These are phyloP conservation scores for Mionectes macconnelli DNA, from an alignment of 2,113 vertebrate species.

Conservation along the genomic window DNA sequence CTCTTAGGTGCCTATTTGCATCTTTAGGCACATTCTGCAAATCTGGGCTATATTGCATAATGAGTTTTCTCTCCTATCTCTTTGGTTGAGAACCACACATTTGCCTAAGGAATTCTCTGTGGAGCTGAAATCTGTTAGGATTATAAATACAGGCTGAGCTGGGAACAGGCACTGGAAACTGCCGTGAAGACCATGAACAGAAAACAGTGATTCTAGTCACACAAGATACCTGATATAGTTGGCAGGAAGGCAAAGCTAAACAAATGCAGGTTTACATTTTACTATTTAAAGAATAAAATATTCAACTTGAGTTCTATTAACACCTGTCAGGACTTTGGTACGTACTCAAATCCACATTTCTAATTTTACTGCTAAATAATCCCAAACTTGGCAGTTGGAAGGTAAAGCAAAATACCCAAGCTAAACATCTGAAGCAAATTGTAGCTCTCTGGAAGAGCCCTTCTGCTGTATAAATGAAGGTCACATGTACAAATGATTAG, in stretches of 20 bases:
- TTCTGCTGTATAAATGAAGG: constrained; percentile 61
- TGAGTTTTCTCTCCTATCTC: constrained; percentile 22
- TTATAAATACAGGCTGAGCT: constrained; percentile 35
- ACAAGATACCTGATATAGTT: constrained; percentile 57
- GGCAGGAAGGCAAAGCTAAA: constrained; percentile 60
- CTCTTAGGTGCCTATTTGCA: background rate
- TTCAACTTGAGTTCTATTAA: constrained; percentile 65
- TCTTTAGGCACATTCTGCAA: background rate
- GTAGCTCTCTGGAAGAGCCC: constrained; percentile 44
- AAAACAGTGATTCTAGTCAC: constrained; percentile 67
- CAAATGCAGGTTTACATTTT: constrained; percentile 64
- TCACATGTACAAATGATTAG: constrained; percentile 63
- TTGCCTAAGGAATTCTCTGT: constrained; percentile 16
- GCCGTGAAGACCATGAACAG: constrained; percentile 39
- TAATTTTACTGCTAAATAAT: constrained; percentile 68
- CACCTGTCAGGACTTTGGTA: constrained; percentile 60
- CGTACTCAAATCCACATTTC: constrained; percentile 58
- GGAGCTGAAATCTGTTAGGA: constrained; percentile 27
- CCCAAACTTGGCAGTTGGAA: constrained; percentile 57
- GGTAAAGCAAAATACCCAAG: constrained; percentile 48
- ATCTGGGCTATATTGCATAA: background rate
- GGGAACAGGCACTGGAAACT: constrained; percentile 53
- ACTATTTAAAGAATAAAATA: constrained; percentile 67
- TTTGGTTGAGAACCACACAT: background rate
- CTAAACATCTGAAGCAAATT: constrained; percentile 66